A percentile compares a stretch with the other conserved stretches of the same genome.
These are phyloP conservation scores for Acronicta alni DNA, from an alignment of 2,888 invertebrate species.

Conservation along the genomic window DNA sequence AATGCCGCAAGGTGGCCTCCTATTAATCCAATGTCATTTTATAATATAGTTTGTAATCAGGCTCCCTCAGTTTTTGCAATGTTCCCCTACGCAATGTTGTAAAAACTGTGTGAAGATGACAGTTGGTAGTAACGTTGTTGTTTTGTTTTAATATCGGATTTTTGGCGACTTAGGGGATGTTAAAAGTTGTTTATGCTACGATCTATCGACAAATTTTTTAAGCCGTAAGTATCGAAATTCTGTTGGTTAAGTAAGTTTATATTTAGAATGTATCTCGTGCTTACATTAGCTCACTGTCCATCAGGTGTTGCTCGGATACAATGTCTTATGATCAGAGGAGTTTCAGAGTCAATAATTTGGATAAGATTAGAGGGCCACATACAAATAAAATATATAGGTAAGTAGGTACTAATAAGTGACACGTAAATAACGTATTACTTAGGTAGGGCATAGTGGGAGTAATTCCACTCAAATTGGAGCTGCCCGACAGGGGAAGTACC, in stretches of 20 bases:
- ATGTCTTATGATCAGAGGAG: too few species aligned
- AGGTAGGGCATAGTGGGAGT: too few species aligned
- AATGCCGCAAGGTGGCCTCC: conserved; percentile 82
- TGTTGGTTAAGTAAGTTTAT: conserved; percentile 2
- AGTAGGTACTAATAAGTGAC: too few species aligned
- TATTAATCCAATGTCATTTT: conserved; percentile 83
- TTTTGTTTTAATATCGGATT: conserved; percentile 57
- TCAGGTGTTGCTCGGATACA: neutral
- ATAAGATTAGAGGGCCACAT: too few species aligned
- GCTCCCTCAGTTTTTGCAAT: conserved; percentile 65
- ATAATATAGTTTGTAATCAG: conserved; percentile 72
- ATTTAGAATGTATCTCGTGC: conserved; percentile 13
- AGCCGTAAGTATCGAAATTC: conserved; percentile 29
- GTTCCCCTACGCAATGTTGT: conserved; percentile 43
- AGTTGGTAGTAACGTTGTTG: conserved; percentile 55
- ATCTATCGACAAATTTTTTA: conserved; percentile 31
- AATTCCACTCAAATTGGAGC: too few species aligned
- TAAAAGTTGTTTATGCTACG: conserved; percentile 37
- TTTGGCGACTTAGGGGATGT: conserved; percentile 30
- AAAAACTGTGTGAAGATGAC: conserved; percentile 69
- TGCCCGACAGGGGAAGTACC: too few species aligned
- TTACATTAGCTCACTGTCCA: neutral
- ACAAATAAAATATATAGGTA: too few species aligned
- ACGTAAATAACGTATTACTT: too few species aligned
- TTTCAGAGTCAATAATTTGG: too few species aligned